A percentile compares a stretch with the other conserved stretches of the same genome.
Evolutionary conservation across 2,797 vertebrate species (phyloP).

Genomic region (Lithobates pipiens): DNA sequence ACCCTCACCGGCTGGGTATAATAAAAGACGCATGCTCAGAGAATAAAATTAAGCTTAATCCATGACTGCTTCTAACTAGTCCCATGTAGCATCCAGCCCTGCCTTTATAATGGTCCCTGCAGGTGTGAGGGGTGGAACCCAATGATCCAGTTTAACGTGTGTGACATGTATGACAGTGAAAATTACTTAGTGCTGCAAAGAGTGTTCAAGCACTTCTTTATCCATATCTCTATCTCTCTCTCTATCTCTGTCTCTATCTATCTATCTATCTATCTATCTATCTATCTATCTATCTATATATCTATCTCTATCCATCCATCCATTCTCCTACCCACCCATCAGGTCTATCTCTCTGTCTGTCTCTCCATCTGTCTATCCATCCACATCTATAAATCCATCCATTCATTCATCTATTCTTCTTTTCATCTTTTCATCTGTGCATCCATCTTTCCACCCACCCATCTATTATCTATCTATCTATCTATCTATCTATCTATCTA

Average conservation of each 20-base stretch:
- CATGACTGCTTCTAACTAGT: conserved; percentile 10
- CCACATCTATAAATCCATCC: too few relatives aligned
- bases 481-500: too few relatives aligned
- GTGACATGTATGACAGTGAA: conserved; percentile 7
- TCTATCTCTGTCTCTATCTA: not conserved
- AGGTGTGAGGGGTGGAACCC: conserved; percentile 19
- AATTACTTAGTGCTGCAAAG: not conserved
- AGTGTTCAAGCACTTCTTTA: too few relatives aligned
- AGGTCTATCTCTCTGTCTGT: too few relatives aligned
- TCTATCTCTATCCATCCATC: too few relatives aligned
- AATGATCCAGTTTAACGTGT: conserved; percentile 2
- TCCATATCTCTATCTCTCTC: not conserved
- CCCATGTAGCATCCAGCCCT: conserved; percentile 14
- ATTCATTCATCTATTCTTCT: too few relatives aligned
- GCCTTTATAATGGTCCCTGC: conserved; percentile 32
- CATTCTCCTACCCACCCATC: too few relatives aligned
- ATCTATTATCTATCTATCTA: too few relatives aligned
- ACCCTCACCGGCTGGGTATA: conserved; percentile 1
- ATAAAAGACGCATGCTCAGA: conserved; percentile 31
- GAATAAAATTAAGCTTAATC: conserved; percentile 2
- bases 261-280: not conserved
- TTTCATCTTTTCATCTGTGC: too few relatives aligned
- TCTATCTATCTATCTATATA: too few relatives aligned
- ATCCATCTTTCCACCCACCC: too few relatives aligned
- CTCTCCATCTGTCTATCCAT: too few relatives aligned